Evolutionary conservation across 2,113 vertebrate genomes (phyloP).

Genomic region (Formicarius rufipectus): DNA sequence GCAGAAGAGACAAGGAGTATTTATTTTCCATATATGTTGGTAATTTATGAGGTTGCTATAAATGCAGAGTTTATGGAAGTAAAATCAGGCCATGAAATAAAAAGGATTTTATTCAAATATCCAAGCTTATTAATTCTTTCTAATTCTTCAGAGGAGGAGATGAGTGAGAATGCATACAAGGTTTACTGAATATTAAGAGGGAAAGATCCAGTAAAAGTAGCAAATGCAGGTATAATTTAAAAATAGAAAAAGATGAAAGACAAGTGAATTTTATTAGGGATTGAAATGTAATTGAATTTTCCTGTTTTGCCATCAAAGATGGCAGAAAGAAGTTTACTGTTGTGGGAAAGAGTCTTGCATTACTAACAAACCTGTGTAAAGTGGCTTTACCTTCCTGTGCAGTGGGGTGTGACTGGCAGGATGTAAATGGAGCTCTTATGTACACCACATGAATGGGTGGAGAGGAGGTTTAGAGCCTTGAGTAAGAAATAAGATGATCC

Average conservation of each 20-base stretch:
- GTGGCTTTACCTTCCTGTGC: constrained; percentile 18
- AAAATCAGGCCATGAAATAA: constrained; percentile 53
- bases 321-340: constrained; percentile 32
- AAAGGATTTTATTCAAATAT: constrained; percentile 53
- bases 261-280: constrained; percentile 42
- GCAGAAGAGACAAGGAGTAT: constrained; percentile 26
- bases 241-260: constrained; percentile 29
- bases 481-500: constrained; percentile 9
- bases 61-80: constrained; percentile 48
- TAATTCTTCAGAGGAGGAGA: constrained; percentile 56
- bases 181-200: constrained; percentile 38
- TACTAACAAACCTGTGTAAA: constrained; percentile 20
- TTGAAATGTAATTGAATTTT: constrained; percentile 44
- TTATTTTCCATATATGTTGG: constrained; percentile 47
- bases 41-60: constrained; percentile 51
- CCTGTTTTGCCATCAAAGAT: constrained; percentile 19
- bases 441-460: constrained; percentile 3
- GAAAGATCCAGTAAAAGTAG: neutral
- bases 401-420: constrained; percentile 19
- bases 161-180: neutral
- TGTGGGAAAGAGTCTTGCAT: constrained; percentile 27
- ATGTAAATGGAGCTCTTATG: constrained; percentile 54
- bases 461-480: constrained; percentile 15
- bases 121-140: constrained; percentile 53
- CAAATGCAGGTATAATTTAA: constrained; percentile 28